Evolutionary conservation across 1,140 invertebrate genomes (phyloP), one percentile per base, ranked within the genome.

Genomic region (Micrasema minimum): DNA sequence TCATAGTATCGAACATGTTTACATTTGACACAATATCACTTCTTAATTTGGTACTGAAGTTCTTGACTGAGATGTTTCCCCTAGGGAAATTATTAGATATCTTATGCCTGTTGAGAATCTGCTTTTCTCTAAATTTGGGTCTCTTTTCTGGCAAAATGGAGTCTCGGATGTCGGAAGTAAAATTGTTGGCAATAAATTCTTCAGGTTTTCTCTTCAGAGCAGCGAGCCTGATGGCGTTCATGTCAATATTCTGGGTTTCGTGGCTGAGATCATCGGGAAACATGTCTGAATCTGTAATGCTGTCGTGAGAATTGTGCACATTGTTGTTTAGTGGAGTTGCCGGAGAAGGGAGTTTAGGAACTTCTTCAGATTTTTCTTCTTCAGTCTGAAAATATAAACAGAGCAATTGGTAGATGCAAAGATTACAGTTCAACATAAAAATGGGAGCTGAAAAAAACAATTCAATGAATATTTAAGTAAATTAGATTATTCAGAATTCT

Each of bases 201-300:
- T 83, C 82, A 50, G 82, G 84, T 79, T 84, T 85, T 71, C 83
- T 79, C 76, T 85, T 85, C 16, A 84, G 76, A 45, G 73, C 67
- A 6, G 66, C 69, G 12, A 74, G 43, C 31, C 78, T 79, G 50
- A 84, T 75, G 72, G 79, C 81, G 70, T 83, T 82, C 45, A 85
- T 66, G 72, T 83, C 81, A 59, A 83, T 79, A 45, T 37, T 64
- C 67, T 83, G 77, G 66, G 78, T 80, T 72, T 83, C 81, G n/a
- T 79, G 78, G 61, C 75, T 71, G 31, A 72, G 64, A 55, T 83
- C 80, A 62, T 82, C 82, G 62, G 75, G 75, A 20, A 76, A 71
- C 41, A 16, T 11, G 18, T 76, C 72, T 4, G 53, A 45, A 22
- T 65, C 69, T 7, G 38, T 18, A 11, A 3, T 64, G 74, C 77